phyloP scores from a whole-genome alignment of 2,888 invertebrate genomes.

The Scaptomyza reducta region DNA sequence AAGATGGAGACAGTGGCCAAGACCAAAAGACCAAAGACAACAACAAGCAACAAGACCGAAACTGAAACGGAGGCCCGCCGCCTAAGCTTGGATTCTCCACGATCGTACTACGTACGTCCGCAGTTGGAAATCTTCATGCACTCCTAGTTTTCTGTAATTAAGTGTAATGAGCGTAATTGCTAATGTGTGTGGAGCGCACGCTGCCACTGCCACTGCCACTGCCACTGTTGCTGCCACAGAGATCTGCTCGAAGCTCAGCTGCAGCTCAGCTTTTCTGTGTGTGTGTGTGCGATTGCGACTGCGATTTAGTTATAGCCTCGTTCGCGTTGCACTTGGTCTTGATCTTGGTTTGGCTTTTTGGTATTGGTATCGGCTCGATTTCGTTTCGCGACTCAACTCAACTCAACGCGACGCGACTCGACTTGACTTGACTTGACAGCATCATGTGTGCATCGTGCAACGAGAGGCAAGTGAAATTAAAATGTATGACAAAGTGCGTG shows the following conservation, averaged over 20 bases:
- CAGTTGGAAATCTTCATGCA: constrained; percentile 79
- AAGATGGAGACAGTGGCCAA: constrained; percentile 13
- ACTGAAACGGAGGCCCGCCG: constrained; percentile 31
- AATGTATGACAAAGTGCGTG: constrained; percentile 84
- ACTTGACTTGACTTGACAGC: constrained; percentile 24
- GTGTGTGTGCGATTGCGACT: constrained; percentile 37
- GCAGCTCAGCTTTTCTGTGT: background rate
- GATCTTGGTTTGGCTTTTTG: constrained; percentile 32
- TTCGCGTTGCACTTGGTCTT: constrained; percentile 39
- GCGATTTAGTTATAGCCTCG: constrained; percentile 61
- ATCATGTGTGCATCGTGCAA: constrained; percentile 13
- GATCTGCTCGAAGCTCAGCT: too few relatives aligned
- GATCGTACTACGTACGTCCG: constrained; percentile 32
- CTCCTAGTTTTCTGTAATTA: constrained; percentile 82
- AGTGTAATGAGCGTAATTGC: constrained; percentile 83
- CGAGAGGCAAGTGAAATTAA: constrained; percentile 78
- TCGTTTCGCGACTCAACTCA: constrained; percentile 30
- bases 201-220: constrained; percentile 29
- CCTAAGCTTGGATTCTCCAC: constrained; percentile 30
- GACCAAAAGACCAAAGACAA: constrained; percentile 8
- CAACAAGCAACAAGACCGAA: constrained; percentile 22
- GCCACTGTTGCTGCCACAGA: background rate
- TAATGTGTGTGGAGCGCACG: constrained; percentile 74
- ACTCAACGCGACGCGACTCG: background rate
- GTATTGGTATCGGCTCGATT: constrained; percentile 49